Conservation (phyloP, 2,797 vertebrate species). For the Glyptemys insculpta region DNA sequence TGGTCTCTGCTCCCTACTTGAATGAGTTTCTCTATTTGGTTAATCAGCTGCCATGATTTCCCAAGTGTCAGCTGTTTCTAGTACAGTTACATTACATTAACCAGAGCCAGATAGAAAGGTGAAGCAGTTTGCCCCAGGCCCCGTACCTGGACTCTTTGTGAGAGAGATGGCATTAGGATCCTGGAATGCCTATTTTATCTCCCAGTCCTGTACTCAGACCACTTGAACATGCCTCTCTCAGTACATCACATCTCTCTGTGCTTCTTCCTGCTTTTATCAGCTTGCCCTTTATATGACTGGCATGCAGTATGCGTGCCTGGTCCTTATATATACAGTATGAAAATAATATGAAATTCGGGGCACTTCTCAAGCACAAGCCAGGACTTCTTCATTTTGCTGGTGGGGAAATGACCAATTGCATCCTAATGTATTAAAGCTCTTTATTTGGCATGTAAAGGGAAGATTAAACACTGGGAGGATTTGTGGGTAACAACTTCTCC, state of each 20-base stretch:
- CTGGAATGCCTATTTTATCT: neutral
- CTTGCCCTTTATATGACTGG: neutral
- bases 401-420: neutral
- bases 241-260: fast-evolving
- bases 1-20: neutral
- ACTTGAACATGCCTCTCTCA: neutral
- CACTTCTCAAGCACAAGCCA: neutral
- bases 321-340: neutral
- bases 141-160: neutral
- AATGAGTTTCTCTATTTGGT: neutral
- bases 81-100: neutral
- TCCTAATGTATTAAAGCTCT: fast-evolving
- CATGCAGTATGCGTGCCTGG: neutral
- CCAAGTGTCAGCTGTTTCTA: neutral
- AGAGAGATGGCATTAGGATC: neutral
- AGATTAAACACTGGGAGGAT: neutral
- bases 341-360: neutral
- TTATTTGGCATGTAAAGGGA: neutral
- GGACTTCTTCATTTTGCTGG: neutral
- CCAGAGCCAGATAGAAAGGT: neutral
- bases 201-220: neutral
- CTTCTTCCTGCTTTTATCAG: neutral
- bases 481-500: neutral
- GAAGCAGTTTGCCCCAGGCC: neutral
- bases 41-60: neutral